Evolutionary conservation across 2,888 invertebrate genomes (phyloP).

Genomic region (Agonum fuliginosum): DNA sequence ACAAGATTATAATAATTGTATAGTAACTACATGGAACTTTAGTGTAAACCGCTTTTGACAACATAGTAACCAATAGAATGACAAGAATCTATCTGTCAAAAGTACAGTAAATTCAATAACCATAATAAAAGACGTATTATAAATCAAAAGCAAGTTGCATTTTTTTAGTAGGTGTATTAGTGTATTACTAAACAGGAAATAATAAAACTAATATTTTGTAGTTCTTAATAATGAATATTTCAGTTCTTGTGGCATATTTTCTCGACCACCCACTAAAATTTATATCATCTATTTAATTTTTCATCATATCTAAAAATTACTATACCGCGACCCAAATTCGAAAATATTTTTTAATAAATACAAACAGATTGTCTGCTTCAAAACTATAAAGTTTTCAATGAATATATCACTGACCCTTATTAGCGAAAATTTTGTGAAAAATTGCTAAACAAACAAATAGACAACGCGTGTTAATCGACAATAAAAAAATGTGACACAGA

Average conservation of each 20-base stretch:
- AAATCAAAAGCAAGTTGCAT: no score
- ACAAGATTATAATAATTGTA: neutral
- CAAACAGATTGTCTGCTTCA: neutral
- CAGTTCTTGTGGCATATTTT: no score
- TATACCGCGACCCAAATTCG: conserved; percentile 16
- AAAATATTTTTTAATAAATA: conserved; percentile 12
- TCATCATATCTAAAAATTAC: conserved; percentile 22
- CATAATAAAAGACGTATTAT: no score
- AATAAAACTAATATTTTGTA: no score
- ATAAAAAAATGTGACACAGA: conserved; percentile 48
- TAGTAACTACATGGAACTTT: no score
- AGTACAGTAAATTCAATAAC: no score
- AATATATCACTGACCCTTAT: neutral
- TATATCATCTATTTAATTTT: conserved; percentile 18
- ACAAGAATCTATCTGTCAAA: no score
- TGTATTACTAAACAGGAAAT: no score
- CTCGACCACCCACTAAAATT: conserved; percentile 6
- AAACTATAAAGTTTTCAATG: conserved; percentile 6
- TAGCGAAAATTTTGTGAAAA: conserved; percentile 22
- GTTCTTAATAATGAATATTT: no score
- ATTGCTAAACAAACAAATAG: conserved; percentile 37
- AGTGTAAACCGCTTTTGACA: no score
- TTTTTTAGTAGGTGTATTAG: no score
- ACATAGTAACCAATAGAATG: no score
- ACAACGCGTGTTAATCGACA: conserved; percentile 25